Evolutionary conservation across 30 jellyfish, hydroid and myxozoan genomes (phyloP).

Genomic region (Pseudorhiza aurosa): DNA sequence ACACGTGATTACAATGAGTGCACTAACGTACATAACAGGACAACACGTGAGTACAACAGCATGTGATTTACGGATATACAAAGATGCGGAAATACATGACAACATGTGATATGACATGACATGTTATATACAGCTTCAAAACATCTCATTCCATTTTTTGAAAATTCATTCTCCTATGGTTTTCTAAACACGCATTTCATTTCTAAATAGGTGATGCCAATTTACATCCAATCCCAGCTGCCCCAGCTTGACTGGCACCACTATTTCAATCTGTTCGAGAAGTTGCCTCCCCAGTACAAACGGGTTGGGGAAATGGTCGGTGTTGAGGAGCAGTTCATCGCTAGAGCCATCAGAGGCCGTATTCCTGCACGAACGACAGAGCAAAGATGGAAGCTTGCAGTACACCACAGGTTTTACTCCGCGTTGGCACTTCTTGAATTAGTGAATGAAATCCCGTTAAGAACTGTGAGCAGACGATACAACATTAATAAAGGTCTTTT

Average conservation of each 20-base stretch:
- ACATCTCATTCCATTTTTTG: too few species aligned
- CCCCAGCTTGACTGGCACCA: slow-evolving; percentile 94
- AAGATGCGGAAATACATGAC: too few species aligned
- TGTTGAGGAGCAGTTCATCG: slow-evolving; percentile 83
- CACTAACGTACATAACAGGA: too few species aligned
- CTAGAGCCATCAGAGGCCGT: slow-evolving; percentile 89
- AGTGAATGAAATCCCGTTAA: slow-evolving; percentile 90
- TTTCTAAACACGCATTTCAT: too few species aligned
- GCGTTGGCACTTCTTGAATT: slow-evolving; percentile 88
- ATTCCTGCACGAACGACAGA: slow-evolving; percentile 79
- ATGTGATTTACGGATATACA: too few species aligned
- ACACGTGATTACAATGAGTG: too few species aligned
- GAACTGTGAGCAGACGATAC: slow-evolving; percentile 81
- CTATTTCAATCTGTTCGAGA: slow-evolving; percentile 76
- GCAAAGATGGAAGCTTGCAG: slow-evolving; percentile 82
- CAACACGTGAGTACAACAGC: too few species aligned
- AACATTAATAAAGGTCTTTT: slow-evolving; percentile 86
- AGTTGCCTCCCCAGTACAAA: slow-evolving; percentile 84
- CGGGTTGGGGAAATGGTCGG: slow-evolving; percentile 95
- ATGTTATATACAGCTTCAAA: too few species aligned
- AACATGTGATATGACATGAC: too few species aligned
- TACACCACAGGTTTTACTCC: slow-evolving; percentile 92
- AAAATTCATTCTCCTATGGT: too few species aligned
- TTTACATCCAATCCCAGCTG: slow-evolving; percentile 90
- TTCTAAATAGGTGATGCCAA: slow-evolving; percentile 82